Conservation (phyloP, 2,113 vertebrate species). For the Hipposideros armiger region DNA sequence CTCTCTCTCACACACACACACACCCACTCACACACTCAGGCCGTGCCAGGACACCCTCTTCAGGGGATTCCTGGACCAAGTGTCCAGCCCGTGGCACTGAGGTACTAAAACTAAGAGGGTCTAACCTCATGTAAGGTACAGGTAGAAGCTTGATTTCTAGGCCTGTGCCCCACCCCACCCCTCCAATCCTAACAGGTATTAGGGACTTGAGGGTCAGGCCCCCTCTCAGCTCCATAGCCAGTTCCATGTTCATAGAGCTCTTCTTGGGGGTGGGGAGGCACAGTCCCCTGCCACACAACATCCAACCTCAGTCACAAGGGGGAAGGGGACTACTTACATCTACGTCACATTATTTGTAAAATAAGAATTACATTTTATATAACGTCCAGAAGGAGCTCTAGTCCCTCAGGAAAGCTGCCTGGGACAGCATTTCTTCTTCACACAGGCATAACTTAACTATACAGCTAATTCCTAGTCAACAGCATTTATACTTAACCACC, state of each 20-base stretch:
- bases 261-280: not conserved
- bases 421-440: not conserved
- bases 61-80: not conserved
- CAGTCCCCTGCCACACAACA: slow-evolving; percentile 57
- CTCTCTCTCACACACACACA: not conserved
- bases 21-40: not conserved
- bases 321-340: slow-evolving; percentile 53
- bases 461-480: slow-evolving; percentile 72
- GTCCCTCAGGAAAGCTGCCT: slow-evolving; percentile 59
- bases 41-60: not conserved
- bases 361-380: slow-evolving; percentile 62
- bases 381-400: slow-evolving; percentile 51
- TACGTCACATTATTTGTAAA: slow-evolving; percentile 81
- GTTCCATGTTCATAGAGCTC: not conserved
- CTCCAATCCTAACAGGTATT: not conserved
- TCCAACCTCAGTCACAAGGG: slow-evolving; percentile 58
- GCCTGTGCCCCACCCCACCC: not conserved
- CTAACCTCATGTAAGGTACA: not conserved
- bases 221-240: not conserved
- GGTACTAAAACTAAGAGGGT: slow-evolving; percentile 33
- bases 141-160: slow-evolving; percentile 19
- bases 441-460: slow-evolving; percentile 40
- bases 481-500: slow-evolving; percentile 77
- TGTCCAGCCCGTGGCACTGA: slow-evolving; percentile 36
- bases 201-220: not conserved